Conservation (phyloP, 2,888 invertebrate species). For the Dryobotodes eremita region DNA sequence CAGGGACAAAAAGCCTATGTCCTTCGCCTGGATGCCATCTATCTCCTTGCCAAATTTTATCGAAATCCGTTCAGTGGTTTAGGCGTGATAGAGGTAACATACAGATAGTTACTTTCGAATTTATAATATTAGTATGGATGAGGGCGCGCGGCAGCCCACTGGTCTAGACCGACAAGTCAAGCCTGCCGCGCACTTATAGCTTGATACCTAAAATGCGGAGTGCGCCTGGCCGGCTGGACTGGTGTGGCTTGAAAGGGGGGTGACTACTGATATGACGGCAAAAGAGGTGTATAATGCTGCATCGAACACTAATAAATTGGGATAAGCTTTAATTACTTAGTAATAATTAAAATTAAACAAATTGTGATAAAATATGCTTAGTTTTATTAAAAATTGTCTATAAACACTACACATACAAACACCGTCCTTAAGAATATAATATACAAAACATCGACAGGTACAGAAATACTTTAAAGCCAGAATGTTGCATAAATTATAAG, state of each 20-base stretch:
- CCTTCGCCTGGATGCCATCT: too few relatives aligned
- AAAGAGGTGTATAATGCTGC: neutral
- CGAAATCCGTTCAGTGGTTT: too few relatives aligned
- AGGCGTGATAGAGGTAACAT: too few relatives aligned
- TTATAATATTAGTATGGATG: too few relatives aligned
- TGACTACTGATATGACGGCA: neutral
- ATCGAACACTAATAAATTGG: neutral
- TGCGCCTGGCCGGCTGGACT: too few relatives aligned
- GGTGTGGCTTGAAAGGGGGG: neutral
- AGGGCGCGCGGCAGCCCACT: too few relatives aligned
- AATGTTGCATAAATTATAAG: constrained; percentile 44
- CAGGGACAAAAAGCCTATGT: too few relatives aligned
- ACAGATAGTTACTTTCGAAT: too few relatives aligned
- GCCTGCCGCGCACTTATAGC: too few relatives aligned
- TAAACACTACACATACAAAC: constrained; percentile 73
- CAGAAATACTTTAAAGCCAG: constrained; percentile 58
- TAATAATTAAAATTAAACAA: constrained; percentile 26
- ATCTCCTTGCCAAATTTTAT: too few relatives aligned
- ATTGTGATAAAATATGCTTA: constrained; percentile 63
- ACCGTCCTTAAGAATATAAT: constrained; percentile 63
- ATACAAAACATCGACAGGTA: constrained; percentile 63
- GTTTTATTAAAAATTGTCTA: constrained; percentile 70
- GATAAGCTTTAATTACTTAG: neutral
- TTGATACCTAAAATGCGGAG: too few relatives aligned
- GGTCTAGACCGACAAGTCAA: too few relatives aligned